A percentile compares a stretch with the other conserved stretches of the same genome.
Evolutionary conservation across 2,113 vertebrate genomes (phyloP).

Genomic region (Euleptes europaea): DNA sequence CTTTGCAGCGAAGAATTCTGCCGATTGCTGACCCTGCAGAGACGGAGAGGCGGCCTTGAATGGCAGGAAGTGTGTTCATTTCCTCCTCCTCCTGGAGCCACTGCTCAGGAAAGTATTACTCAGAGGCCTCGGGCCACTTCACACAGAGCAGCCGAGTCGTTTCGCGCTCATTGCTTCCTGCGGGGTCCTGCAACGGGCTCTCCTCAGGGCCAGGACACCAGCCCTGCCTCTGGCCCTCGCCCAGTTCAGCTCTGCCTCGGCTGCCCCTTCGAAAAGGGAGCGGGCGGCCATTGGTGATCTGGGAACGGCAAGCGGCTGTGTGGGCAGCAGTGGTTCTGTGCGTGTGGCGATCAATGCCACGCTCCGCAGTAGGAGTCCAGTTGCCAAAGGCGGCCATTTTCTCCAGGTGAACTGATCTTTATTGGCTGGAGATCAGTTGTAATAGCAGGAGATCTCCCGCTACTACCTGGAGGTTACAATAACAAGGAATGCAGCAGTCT

Average conservation of each 20-base stretch:
- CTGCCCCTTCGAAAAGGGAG: not conserved
- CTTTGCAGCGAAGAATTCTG: not conserved
- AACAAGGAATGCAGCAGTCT: too few relatives aligned
- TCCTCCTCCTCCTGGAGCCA: conserved; percentile 35
- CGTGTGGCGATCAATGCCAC: too few relatives aligned
- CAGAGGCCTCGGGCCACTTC: conserved; percentile 40
- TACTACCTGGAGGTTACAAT: too few relatives aligned
- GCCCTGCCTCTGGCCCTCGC: not conserved
- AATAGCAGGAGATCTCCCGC: too few relatives aligned
- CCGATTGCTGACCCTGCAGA: not conserved
- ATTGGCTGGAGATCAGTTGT: too few relatives aligned
- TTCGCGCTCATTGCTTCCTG: conserved; percentile 46
- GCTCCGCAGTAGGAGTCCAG: too few relatives aligned
- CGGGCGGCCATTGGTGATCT: not conserved
- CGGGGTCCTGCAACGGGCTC: conserved; percentile 24
- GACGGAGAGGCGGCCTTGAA: conserved; percentile 18
- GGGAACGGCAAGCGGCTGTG: not conserved
- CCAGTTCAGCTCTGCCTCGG: not conserved
- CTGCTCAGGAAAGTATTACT: conserved; percentile 54
- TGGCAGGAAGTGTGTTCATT: conserved; percentile 37
- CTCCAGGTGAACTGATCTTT: too few relatives aligned
- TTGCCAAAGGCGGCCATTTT: too few relatives aligned
- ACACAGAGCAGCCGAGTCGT: conserved; percentile 32
- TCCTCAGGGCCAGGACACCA: not conserved
- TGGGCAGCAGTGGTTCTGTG: too few relatives aligned